A percentile compares a stretch with the other conserved stretches of the same genome.
phyloP scores from a whole-genome alignment of 64 coral and sea anemone genomes.

The Dendronephthya gigantea region DNA sequence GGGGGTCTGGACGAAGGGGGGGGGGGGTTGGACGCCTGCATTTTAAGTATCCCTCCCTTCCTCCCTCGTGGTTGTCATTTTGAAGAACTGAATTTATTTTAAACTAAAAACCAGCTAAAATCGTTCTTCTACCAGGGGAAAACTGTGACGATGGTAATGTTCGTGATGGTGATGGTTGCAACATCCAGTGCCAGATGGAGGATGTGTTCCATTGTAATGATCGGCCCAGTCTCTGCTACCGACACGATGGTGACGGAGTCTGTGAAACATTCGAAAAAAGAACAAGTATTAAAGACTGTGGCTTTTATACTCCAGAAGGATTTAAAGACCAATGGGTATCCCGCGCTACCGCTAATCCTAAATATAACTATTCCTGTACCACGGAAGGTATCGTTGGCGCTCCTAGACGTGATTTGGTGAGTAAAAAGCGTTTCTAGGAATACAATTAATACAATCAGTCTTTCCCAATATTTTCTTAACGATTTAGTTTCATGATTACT shows the following conservation, averaged over 20 bases:
- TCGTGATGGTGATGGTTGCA: slow-evolving; percentile 82
- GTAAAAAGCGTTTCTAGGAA: neutral
- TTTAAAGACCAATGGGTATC: slow-evolving; percentile 78
- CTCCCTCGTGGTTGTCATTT: too few relatives aligned
- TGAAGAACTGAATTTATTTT: too few relatives aligned
- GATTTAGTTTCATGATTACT: too few relatives aligned
- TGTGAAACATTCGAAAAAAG: slow-evolving; percentile 85
- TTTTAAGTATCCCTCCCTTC: neutral
- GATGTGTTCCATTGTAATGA: slow-evolving; percentile 93
- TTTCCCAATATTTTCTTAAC: too few relatives aligned
- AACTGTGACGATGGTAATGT: slow-evolving; percentile 96
- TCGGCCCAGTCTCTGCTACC: slow-evolving; percentile 91
- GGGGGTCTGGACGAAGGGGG: too few relatives aligned
- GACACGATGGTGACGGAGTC: slow-evolving; percentile 74
- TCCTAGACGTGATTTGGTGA: slow-evolving; percentile 61
- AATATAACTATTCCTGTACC: slow-evolving; percentile 25
- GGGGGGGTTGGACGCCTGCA: neutral
- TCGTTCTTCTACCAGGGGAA: slow-evolving; percentile 26
- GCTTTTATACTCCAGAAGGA: slow-evolving; percentile 88
- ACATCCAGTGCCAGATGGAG: slow-evolving; percentile 91
- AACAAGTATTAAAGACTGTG: slow-evolving; percentile 87
- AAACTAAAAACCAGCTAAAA: neutral
- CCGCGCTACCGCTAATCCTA: slow-evolving; percentile 34
- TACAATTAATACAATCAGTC: too few relatives aligned
- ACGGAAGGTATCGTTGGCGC: slow-evolving; percentile 45